phyloP scores from a whole-genome alignment of 1,140 invertebrate species.

The Semibalanus balanoides region DNA sequence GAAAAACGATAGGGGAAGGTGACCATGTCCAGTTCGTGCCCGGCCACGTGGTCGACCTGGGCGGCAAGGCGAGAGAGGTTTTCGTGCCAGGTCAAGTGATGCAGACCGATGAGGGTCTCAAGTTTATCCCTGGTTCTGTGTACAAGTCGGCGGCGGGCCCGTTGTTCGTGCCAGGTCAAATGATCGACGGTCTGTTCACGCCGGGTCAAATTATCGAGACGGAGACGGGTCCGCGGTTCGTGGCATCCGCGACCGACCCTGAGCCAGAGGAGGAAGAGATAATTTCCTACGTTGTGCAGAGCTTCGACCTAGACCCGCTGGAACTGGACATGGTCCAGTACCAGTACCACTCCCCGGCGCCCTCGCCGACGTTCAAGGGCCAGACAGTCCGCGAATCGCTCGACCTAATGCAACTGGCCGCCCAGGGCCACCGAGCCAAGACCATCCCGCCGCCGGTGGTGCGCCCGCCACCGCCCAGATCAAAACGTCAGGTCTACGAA shows the following conservation, averaged over 20 bases:
- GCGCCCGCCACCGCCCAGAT: not conserved
- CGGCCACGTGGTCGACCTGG: not conserved
- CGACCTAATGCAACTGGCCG: not conserved
- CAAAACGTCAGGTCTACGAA: not conserved
- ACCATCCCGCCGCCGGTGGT: not conserved
- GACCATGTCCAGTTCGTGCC: not conserved
- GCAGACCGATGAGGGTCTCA: not conserved
- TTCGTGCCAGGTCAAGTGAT: not conserved
- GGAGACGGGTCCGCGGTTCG: not conserved
- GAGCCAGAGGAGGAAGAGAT: not conserved
- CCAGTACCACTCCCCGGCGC: not conserved
- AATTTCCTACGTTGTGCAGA: not conserved
- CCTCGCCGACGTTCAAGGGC: not conserved
- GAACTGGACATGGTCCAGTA: not conserved
- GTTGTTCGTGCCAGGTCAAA: not conserved
- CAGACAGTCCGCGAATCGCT: not conserved
- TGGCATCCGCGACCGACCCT: not conserved
- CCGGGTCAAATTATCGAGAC: not conserved
- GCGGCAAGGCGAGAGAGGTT: not conserved
- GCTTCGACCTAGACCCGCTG: not conserved
- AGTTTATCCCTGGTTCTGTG: not conserved
- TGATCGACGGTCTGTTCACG: not conserved
- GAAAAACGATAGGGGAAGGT: not conserved
- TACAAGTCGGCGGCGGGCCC: not conserved
- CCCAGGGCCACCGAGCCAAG: not conserved